Conservation (phyloP, 2,113 vertebrate species). For the Amphiprion ocellaris region DNA sequence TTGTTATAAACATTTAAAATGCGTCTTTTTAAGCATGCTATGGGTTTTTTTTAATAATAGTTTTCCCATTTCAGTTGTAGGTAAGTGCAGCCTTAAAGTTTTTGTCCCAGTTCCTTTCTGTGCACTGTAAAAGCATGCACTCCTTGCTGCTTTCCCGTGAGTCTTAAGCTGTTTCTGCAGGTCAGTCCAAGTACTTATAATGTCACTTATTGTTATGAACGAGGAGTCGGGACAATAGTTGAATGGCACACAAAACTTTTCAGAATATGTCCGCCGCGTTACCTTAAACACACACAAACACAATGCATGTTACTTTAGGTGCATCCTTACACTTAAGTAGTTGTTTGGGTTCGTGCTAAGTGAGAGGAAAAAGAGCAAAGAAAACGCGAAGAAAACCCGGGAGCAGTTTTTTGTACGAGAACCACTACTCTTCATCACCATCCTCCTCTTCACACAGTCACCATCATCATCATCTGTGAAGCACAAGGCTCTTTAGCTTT, state of each 20-base stretch:
- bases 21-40: not conserved
- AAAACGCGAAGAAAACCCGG: slow-evolving; percentile 37
- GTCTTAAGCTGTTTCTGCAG: slow-evolving; percentile 12
- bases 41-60: not conserved
- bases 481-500: slow-evolving; percentile 80
- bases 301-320: slow-evolving; percentile 24
- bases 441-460: slow-evolving; percentile 69
- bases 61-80: not conserved
- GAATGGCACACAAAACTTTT: slow-evolving; percentile 75
- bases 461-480: slow-evolving; percentile 75
- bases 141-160: slow-evolving; percentile 9
- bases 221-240: slow-evolving; percentile 23
- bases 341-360: slow-evolving; percentile 40
- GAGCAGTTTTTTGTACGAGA: slow-evolving; percentile 43
- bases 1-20: not conserved
- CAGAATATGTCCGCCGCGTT: slow-evolving; percentile 33
- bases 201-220: slow-evolving; percentile 6
- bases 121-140: slow-evolving; percentile 38
- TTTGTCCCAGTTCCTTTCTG: slow-evolving; percentile 7
- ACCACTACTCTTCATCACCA: slow-evolving; percentile 78
- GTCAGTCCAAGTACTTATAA: slow-evolving; percentile 2
- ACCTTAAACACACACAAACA: slow-evolving; percentile 36
- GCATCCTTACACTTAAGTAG: slow-evolving; percentile 24
- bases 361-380: slow-evolving; percentile 39
- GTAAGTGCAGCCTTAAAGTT: slow-evolving; percentile 44